Evolutionary conservation across 2,113 vertebrate species (phyloP), one percentile per base, ranked within the genome.

Genomic region (Serilophus lunatus): DNA sequence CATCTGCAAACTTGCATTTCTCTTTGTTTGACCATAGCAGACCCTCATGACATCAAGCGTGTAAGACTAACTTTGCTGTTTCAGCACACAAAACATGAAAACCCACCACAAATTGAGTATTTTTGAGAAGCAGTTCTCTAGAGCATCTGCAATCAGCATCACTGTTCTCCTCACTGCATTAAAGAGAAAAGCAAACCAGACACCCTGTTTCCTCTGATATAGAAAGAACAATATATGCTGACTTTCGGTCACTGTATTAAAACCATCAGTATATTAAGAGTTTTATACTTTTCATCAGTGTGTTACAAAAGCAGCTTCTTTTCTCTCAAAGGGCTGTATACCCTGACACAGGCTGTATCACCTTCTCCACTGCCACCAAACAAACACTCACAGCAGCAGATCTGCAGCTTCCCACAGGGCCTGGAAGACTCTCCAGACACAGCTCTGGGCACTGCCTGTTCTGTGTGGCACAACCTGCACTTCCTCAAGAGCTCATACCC

Each of bases 131-230:
- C 7, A 13, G 3, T 7, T 57, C 47, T 74, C 47, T 24, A 60
- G n/a, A 59, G 11, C 17, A 66, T 40, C 78, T 64, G 56, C 47
- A 82, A 47, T 11, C 31, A 70, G 9, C 2, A 1, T 24, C 49
- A 56, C 1, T 24, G 7, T 9, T 71, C 38, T 79, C 23, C 33
- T 64, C 47, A 23, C 0, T 0, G 38, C 35, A 71, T 11, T 29
- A 20, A 29, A 63, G 68, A 60, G 24, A 40, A 78, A 69, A 82
- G 19, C 28, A 69, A 86, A 49, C 19, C 25, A 68, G 44, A 38
- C 5, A 51, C 33, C 13, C 0, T 25, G 45, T 12, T 31, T 50
- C 71, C 28, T 50, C 26, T 42, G 56, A 49, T 33, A 54, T 10
- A 82, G 42, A 44, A 51, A 11, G 36, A 57, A 91, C 69, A 42